Percentiles rank a stretch among this genome's conserved stretches.
phyloP scores from a whole-genome alignment of 2,797 vertebrate genomes.

The Fundulus diaphanus region DNA sequence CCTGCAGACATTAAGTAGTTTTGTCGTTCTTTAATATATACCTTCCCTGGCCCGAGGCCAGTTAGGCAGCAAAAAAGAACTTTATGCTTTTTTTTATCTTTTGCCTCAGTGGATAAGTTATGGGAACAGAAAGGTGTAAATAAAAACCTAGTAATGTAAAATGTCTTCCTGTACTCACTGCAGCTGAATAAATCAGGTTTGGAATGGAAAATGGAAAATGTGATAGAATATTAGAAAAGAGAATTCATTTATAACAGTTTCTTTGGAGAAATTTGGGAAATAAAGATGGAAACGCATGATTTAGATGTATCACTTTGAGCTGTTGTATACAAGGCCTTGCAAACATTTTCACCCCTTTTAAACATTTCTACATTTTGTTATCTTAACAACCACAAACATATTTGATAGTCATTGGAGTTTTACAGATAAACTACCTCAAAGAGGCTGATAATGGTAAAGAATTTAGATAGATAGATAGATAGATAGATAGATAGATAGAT shows the following conservation, averaged over 20 bases:
- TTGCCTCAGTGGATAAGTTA: not conserved
- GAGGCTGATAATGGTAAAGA: no score
- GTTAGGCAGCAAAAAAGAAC: constrained; percentile 5
- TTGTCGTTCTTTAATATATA: constrained; percentile 6
- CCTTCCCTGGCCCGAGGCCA: constrained; percentile 9
- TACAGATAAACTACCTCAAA: not conserved
- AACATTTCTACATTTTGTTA: not conserved
- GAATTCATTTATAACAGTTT: not conserved
- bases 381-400: not conserved
- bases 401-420: not conserved
- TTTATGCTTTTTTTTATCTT: not conserved
- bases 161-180: constrained; percentile 1
- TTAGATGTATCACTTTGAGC: not conserved
- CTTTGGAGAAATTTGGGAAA: not conserved
- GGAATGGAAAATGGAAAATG: not conserved
- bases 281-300: not conserved
- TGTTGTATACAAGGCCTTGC: not conserved
- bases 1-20: constrained; percentile 29
- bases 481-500: no score
- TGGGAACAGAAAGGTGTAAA: constrained; percentile 6
- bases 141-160: constrained; percentile 2
- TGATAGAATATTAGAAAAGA: not conserved
- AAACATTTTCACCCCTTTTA: not conserved
- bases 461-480: no score
- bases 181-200: not conserved